Conservation (phyloP, 2,797 vertebrate genomes). For the Acrossocheilus fasciatus region DNA sequence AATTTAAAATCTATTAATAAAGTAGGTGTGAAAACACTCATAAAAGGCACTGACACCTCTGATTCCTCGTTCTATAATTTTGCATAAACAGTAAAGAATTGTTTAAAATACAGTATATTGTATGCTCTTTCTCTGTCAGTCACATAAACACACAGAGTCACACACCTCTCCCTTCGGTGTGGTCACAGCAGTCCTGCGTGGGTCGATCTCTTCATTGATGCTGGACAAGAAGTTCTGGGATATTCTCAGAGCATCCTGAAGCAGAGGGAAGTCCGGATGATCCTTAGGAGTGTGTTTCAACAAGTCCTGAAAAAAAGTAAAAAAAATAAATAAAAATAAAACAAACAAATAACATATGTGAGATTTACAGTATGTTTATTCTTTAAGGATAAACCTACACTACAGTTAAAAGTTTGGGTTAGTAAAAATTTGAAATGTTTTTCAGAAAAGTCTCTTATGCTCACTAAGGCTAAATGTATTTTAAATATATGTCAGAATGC, state of each 20-base stretch:
- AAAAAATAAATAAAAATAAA: neutral
- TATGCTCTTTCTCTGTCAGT: neutral
- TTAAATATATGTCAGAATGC: neutral
- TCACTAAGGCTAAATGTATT: neutral
- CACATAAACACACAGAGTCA: conserved; percentile 19
- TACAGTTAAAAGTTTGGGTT: neutral
- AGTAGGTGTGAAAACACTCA: neutral
- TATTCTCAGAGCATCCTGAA: conserved; percentile 95
- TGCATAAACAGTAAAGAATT: neutral
- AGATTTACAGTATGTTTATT: neutral
- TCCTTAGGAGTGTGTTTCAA: conserved; percentile 96
- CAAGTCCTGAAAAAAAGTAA: conserved; percentile 81
- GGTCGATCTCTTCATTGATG: conserved; percentile 98
- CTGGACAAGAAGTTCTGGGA: conserved; percentile 99
- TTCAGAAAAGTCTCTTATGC: neutral
- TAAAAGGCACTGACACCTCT: neutral
- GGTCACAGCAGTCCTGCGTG: conserved; percentile 93
- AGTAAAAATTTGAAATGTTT: neutral
- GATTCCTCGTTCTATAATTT: neutral
- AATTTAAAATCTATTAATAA: neutral
- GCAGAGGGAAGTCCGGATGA: conserved; percentile 94
- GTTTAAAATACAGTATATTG: neutral
- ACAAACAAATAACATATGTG: conserved; percentile 7
- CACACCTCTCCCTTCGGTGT: conserved; percentile 98
- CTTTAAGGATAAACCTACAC: neutral